A percentile compares a stretch with the other conserved stretches of the same genome.
Conservation (phyloP, 1,140 invertebrate genomes). For the Physella acuta region DNA sequence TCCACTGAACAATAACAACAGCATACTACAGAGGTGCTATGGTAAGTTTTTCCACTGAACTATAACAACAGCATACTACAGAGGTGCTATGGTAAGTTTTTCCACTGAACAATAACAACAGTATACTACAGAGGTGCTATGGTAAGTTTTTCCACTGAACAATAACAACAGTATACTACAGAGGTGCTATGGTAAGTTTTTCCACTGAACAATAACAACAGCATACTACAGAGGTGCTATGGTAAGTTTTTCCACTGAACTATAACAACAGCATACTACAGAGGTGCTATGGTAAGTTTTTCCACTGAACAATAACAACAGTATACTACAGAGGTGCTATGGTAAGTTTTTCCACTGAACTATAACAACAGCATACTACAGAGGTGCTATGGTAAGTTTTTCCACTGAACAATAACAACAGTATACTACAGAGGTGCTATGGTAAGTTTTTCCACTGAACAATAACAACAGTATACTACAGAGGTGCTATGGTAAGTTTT, state of each 20-base stretch:
- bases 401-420: slow-evolving; percentile 95
- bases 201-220: slow-evolving; percentile 95
- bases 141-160: no score
- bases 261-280: slow-evolving; percentile 96
- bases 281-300: slow-evolving; percentile 91
- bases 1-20: slow-evolving; percentile 95
- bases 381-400: slow-evolving; percentile 91
- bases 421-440: slow-evolving; percentile 96
- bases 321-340: slow-evolving; percentile 96
- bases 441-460: no score
- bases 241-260: no score
- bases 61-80: slow-evolving; percentile 96
- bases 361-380: slow-evolving; percentile 96
- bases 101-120: slow-evolving; percentile 95
- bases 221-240: slow-evolving; percentile 96
- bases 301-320: slow-evolving; percentile 95
- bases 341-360: no score
- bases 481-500: slow-evolving; percentile 91
- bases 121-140: slow-evolving; percentile 96
- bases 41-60: no score
- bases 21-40: slow-evolving; percentile 96
- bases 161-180: slow-evolving; percentile 95
- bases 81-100: slow-evolving; percentile 91
- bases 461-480: slow-evolving; percentile 95
- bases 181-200: slow-evolving; percentile 91